Evolutionary conservation across 2,113 vertebrate species (phyloP), one percentile per base, ranked within the genome.

Genomic region (Narcine bancroftii): DNA sequence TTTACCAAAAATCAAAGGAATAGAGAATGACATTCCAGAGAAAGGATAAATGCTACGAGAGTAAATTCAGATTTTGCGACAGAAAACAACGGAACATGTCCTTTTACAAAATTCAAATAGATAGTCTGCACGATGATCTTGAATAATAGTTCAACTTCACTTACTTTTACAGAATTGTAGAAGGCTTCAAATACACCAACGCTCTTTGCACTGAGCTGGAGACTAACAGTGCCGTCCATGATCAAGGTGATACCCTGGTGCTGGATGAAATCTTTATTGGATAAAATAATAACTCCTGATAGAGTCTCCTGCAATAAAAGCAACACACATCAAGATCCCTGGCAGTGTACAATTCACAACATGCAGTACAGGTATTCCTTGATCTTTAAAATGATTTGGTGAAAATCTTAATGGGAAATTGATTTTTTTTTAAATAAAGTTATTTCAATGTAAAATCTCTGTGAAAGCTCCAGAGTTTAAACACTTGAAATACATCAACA

Each of bases 171-270:
- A 0, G 99, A 99, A 93, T 98, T 99, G 95, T 98, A 99, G 95
- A 99, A 99, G 19, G 99, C 99, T 94, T 99, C 99, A 0, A 99
- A 99, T 92, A 99, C 97, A 0, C 99, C 99, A 81, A 99, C 98
- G 0, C 98, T 99, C 95, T 99, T 99, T 94, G 98, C 97, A 93
- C 99, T 99, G 92, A 99, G 98, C 95, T 99, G 98, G 60, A 99
- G 96, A 93, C 97, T 99, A 2, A 99, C 99, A 0, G 97, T 94
- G 0, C 98, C 99, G 94, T 99, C 99, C 97, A 99, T 98, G 36
- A 95, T 97, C 93, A 99, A 94, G 0, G 95, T 96, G 93, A 99
- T 96, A 9, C 99, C 98, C 29, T 99, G 98, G 93, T 99, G 99
- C 91, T 98, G 98, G 75, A 99, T 94, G 0, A 96, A 56, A 92